Percentiles rank a stretch among this genome's conserved stretches.
Evolutionary conservation across 2,797 vertebrate species (phyloP).

Genomic region (Uromys caudimaculatus): DNA sequence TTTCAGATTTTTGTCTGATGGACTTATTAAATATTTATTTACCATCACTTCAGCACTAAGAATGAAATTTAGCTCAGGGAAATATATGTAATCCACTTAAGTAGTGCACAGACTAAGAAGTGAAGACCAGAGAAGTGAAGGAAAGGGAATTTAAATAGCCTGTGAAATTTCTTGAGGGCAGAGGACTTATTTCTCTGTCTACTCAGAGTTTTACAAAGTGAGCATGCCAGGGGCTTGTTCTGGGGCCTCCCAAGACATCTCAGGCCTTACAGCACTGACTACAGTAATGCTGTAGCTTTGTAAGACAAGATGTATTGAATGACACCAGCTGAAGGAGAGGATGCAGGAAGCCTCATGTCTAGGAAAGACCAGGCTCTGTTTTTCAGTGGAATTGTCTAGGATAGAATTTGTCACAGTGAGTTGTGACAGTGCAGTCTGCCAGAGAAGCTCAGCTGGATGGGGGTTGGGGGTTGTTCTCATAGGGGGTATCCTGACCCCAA

Average conservation of each 20-base stretch:
- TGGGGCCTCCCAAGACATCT: background rate
- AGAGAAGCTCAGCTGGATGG: background rate
- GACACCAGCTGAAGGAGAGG: background rate
- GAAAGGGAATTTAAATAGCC: slow-evolving; percentile 65
- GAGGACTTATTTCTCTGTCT: slow-evolving; percentile 12
- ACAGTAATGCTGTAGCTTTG: background rate
- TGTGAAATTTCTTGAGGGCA: slow-evolving; percentile 56
- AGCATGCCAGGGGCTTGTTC: background rate
- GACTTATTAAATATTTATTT: slow-evolving; percentile 81
- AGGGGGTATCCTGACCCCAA: background rate
- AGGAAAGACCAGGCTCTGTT: background rate
- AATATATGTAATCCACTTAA: slow-evolving; percentile 75
- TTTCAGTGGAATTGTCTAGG: background rate
- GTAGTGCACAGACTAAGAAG: slow-evolving; percentile 64
- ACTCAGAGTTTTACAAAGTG: background rate
- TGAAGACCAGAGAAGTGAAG: slow-evolving; percentile 66
- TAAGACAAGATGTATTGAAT: background rate
- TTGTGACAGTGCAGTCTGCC: background rate
- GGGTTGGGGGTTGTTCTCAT: background rate
- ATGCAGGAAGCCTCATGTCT: background rate
- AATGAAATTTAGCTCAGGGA: slow-evolving; percentile 78
- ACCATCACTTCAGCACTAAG: slow-evolving; percentile 68
- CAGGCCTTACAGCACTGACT: background rate
- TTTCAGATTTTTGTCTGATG: slow-evolving; percentile 71
- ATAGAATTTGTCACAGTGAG: background rate